phyloP scores from a whole-genome alignment of 2,888 invertebrate genomes.

The Maniola hyperantus region DNA sequence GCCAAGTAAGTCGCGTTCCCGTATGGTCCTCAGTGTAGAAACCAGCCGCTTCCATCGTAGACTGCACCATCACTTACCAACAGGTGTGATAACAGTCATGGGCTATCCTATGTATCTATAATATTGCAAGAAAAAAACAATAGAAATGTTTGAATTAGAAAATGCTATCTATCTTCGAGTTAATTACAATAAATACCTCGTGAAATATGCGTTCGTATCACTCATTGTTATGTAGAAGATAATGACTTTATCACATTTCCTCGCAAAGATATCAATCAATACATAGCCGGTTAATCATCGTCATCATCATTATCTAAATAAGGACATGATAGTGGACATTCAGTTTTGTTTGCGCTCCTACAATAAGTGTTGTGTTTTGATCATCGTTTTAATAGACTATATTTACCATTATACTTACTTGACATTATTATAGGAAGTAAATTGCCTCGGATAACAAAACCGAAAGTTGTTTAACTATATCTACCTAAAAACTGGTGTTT shows the following conservation, averaged over 20 bases:
- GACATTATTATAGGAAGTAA: neutral
- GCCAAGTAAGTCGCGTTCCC: no score
- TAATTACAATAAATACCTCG: neutral
- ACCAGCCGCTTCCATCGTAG: no score
- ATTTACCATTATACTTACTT: neutral
- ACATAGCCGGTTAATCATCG: constrained; percentile 50
- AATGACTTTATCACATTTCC: constrained; percentile 54
- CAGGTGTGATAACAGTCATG: no score
- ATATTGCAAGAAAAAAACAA: no score
- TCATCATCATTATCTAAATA: constrained; percentile 44
- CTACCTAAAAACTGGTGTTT: neutral
- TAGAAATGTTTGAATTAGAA: no score
- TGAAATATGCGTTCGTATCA: constrained; percentile 10
- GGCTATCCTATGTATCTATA: no score
- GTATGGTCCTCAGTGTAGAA: no score
- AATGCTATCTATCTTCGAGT: no score
- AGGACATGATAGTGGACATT: constrained; percentile 36
- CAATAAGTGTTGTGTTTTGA: constrained; percentile 25
- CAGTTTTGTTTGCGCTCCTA: constrained; percentile 32
- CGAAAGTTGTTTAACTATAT: neutral
- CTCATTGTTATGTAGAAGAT: constrained; percentile 24
- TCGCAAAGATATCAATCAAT: constrained; percentile 65
- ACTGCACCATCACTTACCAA: no score
- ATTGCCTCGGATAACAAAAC: neutral
- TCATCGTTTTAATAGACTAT: no score